Evolutionary conservation across 1,140 invertebrate genomes (phyloP).

Genomic region (Drosophila athabasca): DNA sequence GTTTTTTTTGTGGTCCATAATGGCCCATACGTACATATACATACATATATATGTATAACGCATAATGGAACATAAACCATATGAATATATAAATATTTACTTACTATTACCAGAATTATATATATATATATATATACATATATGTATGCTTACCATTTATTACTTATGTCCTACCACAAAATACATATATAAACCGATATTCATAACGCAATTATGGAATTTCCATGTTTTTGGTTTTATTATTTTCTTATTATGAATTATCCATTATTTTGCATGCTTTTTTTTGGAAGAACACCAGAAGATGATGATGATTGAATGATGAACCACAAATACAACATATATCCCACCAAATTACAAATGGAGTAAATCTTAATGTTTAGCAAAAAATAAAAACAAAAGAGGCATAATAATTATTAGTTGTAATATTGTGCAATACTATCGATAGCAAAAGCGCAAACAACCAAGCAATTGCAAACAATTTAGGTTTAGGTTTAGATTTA

Average conservation of each 20-base stretch:
- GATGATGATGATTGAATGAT: conserved; percentile 39
- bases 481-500: conserved; percentile 39
- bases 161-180: conserved; percentile 65
- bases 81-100: conserved; percentile 47
- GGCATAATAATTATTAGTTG: conserved; percentile 13
- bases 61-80: conserved; percentile 56
- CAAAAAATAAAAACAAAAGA: conserved; percentile 15
- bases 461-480: conserved; percentile 38
- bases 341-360: conserved; percentile 74
- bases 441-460: neutral
- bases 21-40: neutral
- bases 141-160: conserved; percentile 61
- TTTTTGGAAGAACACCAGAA: conserved; percentile 16
- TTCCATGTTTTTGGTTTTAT: conserved; percentile 24
- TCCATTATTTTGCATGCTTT: conserved; percentile 14
- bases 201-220: conserved; percentile 29
- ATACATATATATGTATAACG: conserved; percentile 4
- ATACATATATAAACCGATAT: conserved; percentile 64
- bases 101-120: conserved; percentile 66
- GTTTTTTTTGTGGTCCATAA: conserved; percentile 12
- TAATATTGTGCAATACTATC: conserved; percentile 30
- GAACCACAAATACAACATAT: conserved; percentile 76
- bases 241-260: conserved; percentile 6
- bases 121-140: conserved; percentile 3
- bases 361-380: conserved; percentile 59